Percentiles rank a stretch among this genome's conserved stretches.
Evolutionary conservation across 2,888 invertebrate species (phyloP).

Genomic region (Brenthis daphne): DNA sequence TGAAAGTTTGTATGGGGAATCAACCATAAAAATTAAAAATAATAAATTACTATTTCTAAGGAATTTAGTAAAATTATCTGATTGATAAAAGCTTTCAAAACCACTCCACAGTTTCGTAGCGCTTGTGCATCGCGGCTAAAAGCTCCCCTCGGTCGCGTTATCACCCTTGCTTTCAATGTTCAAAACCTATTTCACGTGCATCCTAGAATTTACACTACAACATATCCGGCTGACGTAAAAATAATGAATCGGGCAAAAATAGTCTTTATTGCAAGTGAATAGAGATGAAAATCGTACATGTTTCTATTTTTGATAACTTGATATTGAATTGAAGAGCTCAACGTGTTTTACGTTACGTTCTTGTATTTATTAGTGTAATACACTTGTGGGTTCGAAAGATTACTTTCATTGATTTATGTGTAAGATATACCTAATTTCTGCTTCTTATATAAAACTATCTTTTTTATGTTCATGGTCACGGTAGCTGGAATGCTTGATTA

Average conservation of each 20-base stretch:
- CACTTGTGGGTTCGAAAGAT: neutral
- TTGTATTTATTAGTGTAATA: constrained; percentile 8
- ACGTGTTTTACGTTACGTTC: constrained; percentile 6
- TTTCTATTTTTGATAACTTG: neutral
- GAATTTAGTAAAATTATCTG: too few relatives aligned
- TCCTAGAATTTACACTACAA: constrained; percentile 30
- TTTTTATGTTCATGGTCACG: too few relatives aligned
- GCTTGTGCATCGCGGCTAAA: constrained; percentile 28
- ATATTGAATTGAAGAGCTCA: neutral
- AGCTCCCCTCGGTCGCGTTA: constrained; percentile 40
- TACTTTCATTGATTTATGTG: neutral
- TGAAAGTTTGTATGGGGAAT: too few relatives aligned
- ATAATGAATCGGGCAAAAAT: constrained; percentile 1
- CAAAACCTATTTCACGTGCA: constrained; percentile 40
- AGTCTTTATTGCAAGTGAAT: neutral
- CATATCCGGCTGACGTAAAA: neutral
- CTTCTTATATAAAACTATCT: too few relatives aligned
- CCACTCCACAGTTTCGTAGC: constrained; percentile 13
- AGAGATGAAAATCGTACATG: constrained; percentile 1
- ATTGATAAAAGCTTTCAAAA: neutral
- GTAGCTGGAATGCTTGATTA: too few relatives aligned
- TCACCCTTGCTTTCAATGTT: constrained; percentile 39
- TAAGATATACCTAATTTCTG: too few relatives aligned
- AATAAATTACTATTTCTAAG: too few relatives aligned
- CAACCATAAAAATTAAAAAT: too few relatives aligned